A percentile compares a stretch with the other conserved stretches of the same genome.
phyloP scores from a whole-genome alignment of 2,888 invertebrate genomes.

The Bellardia bayeri region DNA sequence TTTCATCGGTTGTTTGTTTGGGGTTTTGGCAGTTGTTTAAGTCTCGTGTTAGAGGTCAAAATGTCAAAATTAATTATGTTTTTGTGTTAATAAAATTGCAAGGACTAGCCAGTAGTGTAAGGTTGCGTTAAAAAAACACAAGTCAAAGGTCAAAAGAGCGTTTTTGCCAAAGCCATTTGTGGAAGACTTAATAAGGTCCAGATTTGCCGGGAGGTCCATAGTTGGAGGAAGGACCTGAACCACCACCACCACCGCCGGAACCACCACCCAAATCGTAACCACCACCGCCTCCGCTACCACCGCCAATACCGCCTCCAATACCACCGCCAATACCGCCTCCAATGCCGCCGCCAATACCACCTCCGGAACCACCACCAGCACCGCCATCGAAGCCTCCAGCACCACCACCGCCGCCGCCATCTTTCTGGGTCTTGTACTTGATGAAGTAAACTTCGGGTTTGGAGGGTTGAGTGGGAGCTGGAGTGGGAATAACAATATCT shows the following conservation, averaged over 20 bases:
- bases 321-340: conserved; percentile 65
- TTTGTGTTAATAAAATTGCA: conserved; percentile 60
- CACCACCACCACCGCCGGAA: conserved; percentile 76
- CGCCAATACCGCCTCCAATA: conserved; percentile 73
- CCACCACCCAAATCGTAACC: conserved; percentile 78
- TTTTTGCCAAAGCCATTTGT: conserved; percentile 51
- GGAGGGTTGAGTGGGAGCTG: conserved; percentile 92
- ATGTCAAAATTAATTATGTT: conserved; percentile 46
- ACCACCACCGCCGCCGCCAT: conserved; percentile 78
- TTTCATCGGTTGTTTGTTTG: conserved; percentile 29
- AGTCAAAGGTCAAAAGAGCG: conserved; percentile 58
- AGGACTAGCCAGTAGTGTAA: conserved; percentile 82
- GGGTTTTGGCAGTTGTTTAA: conserved; percentile 56
- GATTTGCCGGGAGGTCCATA: conserved; percentile 90
- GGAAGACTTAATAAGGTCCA: conserved; percentile 86
- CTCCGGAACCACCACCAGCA: conserved; percentile 76
- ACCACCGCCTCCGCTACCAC: conserved; percentile 73
- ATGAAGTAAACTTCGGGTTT: conserved; percentile 96
- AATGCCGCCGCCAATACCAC: conserved; percentile 75
- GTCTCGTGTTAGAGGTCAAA: conserved; percentile 67
- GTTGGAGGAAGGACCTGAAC: conserved; percentile 84
- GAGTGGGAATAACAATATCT: conserved; percentile 91
- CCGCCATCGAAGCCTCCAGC: conserved; percentile 76
- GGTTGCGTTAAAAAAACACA: conserved; percentile 46
- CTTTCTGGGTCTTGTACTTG: conserved; percentile 85